Conservation (phyloP, 2,888 invertebrate species). For the Coelinius sp. region DNA sequence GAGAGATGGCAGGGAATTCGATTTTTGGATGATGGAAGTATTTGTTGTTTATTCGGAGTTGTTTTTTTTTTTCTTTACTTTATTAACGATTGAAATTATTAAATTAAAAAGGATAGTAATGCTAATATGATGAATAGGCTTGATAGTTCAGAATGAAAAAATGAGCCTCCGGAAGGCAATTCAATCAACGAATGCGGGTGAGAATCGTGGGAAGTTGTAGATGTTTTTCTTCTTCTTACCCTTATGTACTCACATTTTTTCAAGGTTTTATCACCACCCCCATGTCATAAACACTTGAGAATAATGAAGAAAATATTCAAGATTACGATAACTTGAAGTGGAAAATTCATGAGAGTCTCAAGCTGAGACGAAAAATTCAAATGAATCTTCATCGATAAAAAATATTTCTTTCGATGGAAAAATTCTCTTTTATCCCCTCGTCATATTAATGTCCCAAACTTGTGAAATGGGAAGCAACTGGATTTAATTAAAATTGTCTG, state of each 20-base stretch:
- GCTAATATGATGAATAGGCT: conserved; percentile 13
- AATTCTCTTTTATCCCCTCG: conserved; percentile 6
- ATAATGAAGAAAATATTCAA: neutral
- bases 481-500: conserved; percentile 68
- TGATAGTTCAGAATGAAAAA: conserved; percentile 26
- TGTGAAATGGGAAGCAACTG: conserved; percentile 36
- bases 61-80: too few species aligned
- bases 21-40: conserved; percentile 35
- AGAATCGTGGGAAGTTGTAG: conserved; percentile 44
- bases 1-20: conserved; percentile 53
- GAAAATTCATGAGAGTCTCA: too few species aligned
- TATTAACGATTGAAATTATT: neutral
- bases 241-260: conserved; percentile 15
- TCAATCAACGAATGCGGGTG: conserved; percentile 49
- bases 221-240: conserved; percentile 23
- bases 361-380: conserved; percentile 32
- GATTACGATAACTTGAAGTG: neutral
- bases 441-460: neutral
- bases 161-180: conserved; percentile 46
- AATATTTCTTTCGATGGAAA: too few species aligned
- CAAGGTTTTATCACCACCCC: conserved; percentile 24
- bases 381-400: too few species aligned
- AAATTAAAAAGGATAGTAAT: conserved; percentile 5
- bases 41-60: too few species aligned
- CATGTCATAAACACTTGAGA: neutral